Evolutionary conservation across 2,888 invertebrate species (phyloP).

Genomic region (Nemotelus pantherinus): DNA sequence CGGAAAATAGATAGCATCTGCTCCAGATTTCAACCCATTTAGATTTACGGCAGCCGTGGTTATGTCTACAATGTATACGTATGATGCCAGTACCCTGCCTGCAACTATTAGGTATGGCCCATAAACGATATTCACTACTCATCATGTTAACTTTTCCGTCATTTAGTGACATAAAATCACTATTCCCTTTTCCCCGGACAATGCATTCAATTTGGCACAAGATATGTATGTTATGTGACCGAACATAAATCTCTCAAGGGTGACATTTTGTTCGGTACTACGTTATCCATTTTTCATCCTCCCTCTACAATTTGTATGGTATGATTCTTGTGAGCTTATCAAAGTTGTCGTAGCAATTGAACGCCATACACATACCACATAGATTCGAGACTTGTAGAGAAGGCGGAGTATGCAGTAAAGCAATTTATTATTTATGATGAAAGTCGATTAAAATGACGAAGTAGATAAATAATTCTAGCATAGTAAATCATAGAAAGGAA

Average conservation of each 20-base stretch:
- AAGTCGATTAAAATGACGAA: constrained; percentile 12
- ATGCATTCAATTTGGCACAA: constrained; percentile 4
- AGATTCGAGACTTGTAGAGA: background rate
- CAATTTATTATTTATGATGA: constrained; percentile 13
- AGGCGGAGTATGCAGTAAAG: background rate
- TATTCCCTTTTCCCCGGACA: background rate
- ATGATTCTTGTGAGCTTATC: no score
- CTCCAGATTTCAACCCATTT: no score
- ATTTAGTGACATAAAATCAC: background rate
- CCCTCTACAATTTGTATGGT: no score
- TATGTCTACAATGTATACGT: no score
- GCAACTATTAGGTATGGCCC: no score
- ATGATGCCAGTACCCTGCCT: no score
- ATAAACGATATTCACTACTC: background rate
- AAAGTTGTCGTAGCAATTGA: no score
- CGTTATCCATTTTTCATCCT: no score
- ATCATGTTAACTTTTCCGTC: constrained; percentile 10
- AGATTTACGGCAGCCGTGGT: no score
- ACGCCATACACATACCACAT: no score
- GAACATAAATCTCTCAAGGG: constrained; percentile 20
- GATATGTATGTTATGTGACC: constrained; percentile 4
- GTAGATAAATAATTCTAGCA: background rate
- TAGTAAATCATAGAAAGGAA: background rate
- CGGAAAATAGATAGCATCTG: no score
- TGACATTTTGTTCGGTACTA: constrained; percentile 19